A percentile compares a stretch with the other conserved stretches of the same genome.
Evolutionary conservation across 2,113 vertebrate genomes (phyloP).

Genomic region (Hepsetus odoe): DNA sequence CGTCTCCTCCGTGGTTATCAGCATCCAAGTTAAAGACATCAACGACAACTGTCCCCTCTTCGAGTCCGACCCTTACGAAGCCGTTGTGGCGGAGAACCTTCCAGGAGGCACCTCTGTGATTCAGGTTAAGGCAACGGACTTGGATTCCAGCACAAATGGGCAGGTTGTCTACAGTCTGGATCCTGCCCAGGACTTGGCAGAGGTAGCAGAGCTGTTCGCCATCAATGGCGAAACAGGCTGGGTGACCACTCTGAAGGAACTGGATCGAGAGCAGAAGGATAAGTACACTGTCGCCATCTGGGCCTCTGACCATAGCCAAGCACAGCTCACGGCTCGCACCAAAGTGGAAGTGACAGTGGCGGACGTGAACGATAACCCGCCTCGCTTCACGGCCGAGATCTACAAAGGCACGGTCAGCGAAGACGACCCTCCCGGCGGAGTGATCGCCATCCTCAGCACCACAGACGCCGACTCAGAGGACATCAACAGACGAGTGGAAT

Average conservation of each 20-base stretch:
- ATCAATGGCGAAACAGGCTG: slow-evolving; percentile 90
- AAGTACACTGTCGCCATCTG: slow-evolving; percentile 81
- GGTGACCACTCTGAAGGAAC: slow-evolving; percentile 92
- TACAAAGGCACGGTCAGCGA: slow-evolving; percentile 98
- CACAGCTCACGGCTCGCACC: slow-evolving; percentile 81
- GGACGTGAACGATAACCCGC: slow-evolving; percentile 93
- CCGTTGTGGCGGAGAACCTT: slow-evolving; percentile 89
- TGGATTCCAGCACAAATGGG: slow-evolving; percentile 89
- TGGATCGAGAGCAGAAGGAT: slow-evolving; percentile 84
- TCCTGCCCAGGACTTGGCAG: slow-evolving; percentile 75
- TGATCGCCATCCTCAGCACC: slow-evolving; percentile 94
- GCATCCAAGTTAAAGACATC: slow-evolving; percentile 90
- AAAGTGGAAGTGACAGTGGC: slow-evolving; percentile 87
- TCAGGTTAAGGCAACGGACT: slow-evolving; percentile 88
- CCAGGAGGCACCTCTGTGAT: slow-evolving; percentile 86
- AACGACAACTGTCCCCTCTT: slow-evolving; percentile 93
- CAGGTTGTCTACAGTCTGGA: slow-evolving; percentile 88
- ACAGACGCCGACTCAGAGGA: slow-evolving; percentile 90
- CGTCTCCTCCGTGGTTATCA: slow-evolving; percentile 82
- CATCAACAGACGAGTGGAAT: slow-evolving; percentile 87
- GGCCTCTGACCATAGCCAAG: slow-evolving; percentile 86
- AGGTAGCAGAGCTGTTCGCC: slow-evolving; percentile 84
- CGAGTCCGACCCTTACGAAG: slow-evolving; percentile 90
- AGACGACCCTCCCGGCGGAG: slow-evolving; percentile 88
- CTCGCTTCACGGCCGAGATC: slow-evolving; percentile 93